These are phyloP conservation scores for Nyleta sp. DNA, from an alignment of 2,888 invertebrate genomes.

Conservation along the genomic window DNA sequence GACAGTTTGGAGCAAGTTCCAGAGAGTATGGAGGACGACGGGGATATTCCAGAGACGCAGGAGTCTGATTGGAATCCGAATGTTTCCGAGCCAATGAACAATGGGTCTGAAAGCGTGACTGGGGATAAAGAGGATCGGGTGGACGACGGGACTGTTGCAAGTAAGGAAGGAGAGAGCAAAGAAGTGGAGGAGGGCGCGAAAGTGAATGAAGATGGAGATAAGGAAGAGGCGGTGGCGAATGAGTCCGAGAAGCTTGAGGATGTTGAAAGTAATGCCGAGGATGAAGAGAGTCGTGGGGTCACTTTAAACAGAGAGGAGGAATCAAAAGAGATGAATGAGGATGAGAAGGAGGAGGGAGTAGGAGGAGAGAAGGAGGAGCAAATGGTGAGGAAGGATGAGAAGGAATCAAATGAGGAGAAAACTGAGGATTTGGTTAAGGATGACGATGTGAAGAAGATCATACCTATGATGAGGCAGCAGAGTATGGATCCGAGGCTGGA, in stretches of 20 bases:
- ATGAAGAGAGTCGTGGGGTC: no score
- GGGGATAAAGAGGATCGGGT: background rate
- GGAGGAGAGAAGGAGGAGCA: constrained; percentile 90
- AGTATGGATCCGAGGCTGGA: constrained; percentile 83
- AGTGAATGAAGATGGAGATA: background rate
- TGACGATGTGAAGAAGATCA: constrained; percentile 81
- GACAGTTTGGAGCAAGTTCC: constrained; percentile 12
- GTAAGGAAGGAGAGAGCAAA: no score
- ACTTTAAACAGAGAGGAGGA: background rate
- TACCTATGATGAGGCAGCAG: constrained; percentile 83
- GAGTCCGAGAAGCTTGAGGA: background rate
- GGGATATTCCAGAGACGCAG: constrained; percentile 51
- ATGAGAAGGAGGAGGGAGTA: constrained; percentile 84
- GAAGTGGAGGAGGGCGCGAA: background rate
- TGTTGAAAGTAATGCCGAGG: background rate
- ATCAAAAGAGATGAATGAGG: background rate
- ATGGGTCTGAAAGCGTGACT: no score
- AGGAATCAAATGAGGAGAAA: no score
- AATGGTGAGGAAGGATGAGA: constrained; percentile 86
- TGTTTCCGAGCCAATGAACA: background rate
- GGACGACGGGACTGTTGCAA: background rate
- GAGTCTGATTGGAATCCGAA: constrained; percentile 21
- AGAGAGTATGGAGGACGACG: background rate
- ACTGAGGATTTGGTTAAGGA: no score
- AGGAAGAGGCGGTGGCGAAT: background rate